Conservation (phyloP, 2,797 vertebrate species). For the Okamejei kenojei region DNA sequence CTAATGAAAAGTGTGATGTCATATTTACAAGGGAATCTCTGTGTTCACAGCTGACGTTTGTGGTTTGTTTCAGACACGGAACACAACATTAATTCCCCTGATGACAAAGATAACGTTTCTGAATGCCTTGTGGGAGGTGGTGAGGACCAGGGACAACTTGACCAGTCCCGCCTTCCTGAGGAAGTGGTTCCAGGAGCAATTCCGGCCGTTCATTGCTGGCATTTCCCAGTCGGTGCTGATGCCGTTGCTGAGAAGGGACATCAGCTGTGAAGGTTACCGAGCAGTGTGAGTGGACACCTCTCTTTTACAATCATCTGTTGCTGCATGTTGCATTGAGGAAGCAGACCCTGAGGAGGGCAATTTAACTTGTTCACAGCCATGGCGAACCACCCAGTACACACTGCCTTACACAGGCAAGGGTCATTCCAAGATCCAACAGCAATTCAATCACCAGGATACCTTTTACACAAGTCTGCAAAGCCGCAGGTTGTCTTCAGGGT, state of each 20-base stretch:
- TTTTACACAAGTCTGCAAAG: not conserved
- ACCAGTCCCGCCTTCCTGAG: not conserved
- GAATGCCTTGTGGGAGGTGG: conserved; percentile 28
- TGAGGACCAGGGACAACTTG: not conserved
- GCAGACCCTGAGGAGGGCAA: not conserved
- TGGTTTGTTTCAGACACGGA: conserved; percentile 2
- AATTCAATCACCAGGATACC: not conserved
- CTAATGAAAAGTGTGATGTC: not conserved
- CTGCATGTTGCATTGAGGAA: not conserved
- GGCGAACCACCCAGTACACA: not conserved
- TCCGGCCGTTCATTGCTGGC: conserved; percentile 27
- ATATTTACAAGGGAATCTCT: too few relatives aligned
- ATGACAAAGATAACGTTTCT: conserved; percentile 13
- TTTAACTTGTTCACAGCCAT: not conserved
- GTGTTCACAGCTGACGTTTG: not conserved
- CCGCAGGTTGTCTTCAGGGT: not conserved
- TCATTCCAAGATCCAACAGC: not conserved
- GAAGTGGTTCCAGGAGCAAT: conserved; percentile 27
- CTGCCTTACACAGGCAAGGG: not conserved
- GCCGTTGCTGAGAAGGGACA: not conserved
- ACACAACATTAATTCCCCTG: not conserved
- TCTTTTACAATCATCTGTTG: not conserved
- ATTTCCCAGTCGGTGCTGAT: conserved; percentile 13
- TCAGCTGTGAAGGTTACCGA: conserved; percentile 25
- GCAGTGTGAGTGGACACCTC: not conserved